These are phyloP conservation scores for Pissodes strobi DNA, from an alignment of 1,140 invertebrate genomes.

Conservation along the genomic window DNA sequence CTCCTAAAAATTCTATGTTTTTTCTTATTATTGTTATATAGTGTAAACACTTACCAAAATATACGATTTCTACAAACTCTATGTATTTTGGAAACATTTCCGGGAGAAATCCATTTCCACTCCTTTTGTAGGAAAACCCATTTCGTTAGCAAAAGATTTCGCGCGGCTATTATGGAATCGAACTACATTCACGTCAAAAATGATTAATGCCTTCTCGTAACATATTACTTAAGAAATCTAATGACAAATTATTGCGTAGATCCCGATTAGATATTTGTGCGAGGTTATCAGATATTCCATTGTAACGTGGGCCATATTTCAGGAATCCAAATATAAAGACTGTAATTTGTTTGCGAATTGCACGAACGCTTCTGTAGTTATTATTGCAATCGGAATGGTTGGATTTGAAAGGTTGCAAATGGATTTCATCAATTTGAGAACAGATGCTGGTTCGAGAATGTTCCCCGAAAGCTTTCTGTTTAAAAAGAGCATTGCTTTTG, in stretches of 20 bases:
- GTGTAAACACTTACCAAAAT: too few species aligned
- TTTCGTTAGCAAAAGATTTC: constrained; percentile 1
- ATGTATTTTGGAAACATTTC: neutral
- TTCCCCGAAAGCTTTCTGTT: too few species aligned
- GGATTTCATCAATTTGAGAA: neutral
- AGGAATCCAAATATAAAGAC: too few species aligned
- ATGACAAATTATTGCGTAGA: constrained; percentile 46
- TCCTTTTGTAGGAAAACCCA: neutral
- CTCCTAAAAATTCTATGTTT: too few species aligned
- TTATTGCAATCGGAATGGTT: too few species aligned
- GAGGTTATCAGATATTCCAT: constrained; percentile 28
- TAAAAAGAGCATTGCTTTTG: too few species aligned
- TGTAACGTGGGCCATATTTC: constrained; percentile 24
- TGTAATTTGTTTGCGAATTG: neutral
- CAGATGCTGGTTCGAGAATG: too few species aligned
- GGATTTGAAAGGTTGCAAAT: neutral
- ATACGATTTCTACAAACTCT: too few species aligned
- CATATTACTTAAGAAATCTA: constrained; percentile 44
- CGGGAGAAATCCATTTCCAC: neutral
- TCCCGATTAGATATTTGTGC: constrained; percentile 43
- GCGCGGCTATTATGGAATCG: constrained; percentile 10
- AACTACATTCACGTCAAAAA: constrained; percentile 38
- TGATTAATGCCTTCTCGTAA: constrained; percentile 38
- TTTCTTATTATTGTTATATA: too few species aligned
- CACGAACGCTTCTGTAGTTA: neutral